Conservation (phyloP, 2,888 invertebrate genomes). For the Syrphus vitripennis region DNA sequence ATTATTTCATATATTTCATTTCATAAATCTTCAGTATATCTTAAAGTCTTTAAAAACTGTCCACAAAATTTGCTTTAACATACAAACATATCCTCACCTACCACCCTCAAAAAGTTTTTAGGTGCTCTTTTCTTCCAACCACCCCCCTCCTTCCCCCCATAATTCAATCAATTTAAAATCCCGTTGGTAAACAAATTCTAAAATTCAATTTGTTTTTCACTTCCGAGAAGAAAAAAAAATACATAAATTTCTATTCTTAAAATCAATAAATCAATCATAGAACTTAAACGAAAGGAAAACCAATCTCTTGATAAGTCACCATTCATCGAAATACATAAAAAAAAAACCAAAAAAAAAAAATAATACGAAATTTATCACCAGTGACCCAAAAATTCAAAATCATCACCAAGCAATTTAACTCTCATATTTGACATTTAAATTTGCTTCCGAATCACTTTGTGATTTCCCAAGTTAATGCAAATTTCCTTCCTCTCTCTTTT, state of each 20-base stretch:
- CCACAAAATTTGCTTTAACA: too few species aligned
- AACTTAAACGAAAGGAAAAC: background rate
- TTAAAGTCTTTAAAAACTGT: too few species aligned
- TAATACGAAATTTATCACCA: background rate
- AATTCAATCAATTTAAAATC: background rate
- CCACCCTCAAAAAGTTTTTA: too few species aligned
- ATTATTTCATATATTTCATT: too few species aligned
- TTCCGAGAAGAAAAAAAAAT: background rate
- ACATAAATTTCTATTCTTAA: background rate
- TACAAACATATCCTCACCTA: too few species aligned
- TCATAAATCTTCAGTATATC: too few species aligned
- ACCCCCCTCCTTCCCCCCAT: background rate
- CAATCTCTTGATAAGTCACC: background rate
- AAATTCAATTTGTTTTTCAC: background rate
- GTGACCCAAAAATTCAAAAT: constrained; percentile 8
- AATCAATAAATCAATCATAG: background rate
- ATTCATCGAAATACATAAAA: background rate
- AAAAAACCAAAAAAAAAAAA: background rate
- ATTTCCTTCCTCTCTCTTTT: constrained; percentile 13
- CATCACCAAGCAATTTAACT: constrained; percentile 9
- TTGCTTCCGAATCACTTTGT: constrained; percentile 43
- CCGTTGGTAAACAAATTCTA: background rate
- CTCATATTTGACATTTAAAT: constrained; percentile 54
- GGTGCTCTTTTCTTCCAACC: too few species aligned
- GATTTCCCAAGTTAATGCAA: constrained; percentile 57